Percentiles rank a stretch among this genome's conserved stretches.
phyloP scores from a whole-genome alignment of 2,888 invertebrate species.

The Chrysodeixis includens region DNA sequence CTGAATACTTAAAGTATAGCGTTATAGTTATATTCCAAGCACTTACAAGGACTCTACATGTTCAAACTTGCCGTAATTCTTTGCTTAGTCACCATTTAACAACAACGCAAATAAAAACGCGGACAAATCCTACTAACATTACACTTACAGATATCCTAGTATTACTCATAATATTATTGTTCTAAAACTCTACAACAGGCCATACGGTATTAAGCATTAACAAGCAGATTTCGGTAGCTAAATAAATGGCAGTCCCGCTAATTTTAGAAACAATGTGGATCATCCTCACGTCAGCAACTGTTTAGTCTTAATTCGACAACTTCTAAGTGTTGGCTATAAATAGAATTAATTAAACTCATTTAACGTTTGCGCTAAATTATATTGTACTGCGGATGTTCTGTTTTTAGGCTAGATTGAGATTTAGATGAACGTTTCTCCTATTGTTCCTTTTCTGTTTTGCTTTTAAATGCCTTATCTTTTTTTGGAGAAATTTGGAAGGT shows the following conservation, averaged over 20 bases:
- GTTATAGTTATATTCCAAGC: too few relatives aligned
- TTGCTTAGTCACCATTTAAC: too few relatives aligned
- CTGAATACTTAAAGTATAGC: too few relatives aligned
- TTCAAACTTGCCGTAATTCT: too few relatives aligned
- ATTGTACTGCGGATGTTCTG: slow-evolving; percentile 9
- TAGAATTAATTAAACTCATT: slow-evolving; percentile 49
- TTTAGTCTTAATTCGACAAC: slow-evolving; percentile 41
- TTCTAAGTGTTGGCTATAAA: slow-evolving; percentile 50
- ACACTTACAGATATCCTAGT: background rate
- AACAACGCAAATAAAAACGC: too few relatives aligned
- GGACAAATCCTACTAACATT: too few relatives aligned
- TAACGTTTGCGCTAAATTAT: slow-evolving; percentile 25
- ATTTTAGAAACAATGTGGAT: slow-evolving; percentile 59
- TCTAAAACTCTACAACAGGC: background rate
- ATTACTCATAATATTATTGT: background rate
- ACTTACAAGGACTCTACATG: too few relatives aligned
- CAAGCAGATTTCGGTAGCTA: slow-evolving; percentile 48
- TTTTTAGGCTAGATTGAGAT: background rate
- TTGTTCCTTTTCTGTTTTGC: background rate
- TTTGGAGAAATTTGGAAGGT: too few relatives aligned
- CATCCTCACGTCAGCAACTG: slow-evolving; percentile 41
- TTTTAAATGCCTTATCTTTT: too few relatives aligned
- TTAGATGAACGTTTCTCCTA: background rate
- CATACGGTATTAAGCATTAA: slow-evolving; percentile 17
- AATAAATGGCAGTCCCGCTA: slow-evolving; percentile 50